A percentile compares a stretch with the other conserved stretches of the same genome.
Evolutionary conservation across 2,113 vertebrate genomes (phyloP).

Genomic region (Melanerpes formicivorus): DNA sequence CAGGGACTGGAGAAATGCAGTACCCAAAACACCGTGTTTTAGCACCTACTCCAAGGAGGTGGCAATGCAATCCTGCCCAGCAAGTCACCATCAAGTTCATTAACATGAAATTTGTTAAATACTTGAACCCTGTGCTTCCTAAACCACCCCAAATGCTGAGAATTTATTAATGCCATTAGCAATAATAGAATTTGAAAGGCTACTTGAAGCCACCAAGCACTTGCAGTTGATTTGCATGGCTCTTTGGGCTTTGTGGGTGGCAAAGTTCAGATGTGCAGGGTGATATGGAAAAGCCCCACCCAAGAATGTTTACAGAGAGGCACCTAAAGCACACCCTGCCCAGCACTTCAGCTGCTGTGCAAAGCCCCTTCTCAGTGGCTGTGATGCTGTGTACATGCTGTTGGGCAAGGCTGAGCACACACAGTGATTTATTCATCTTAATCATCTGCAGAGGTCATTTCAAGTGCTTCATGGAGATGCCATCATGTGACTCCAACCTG

Average conservation of each 20-base stretch:
- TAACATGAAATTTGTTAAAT: background rate
- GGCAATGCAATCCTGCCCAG: background rate
- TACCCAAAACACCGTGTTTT: background rate
- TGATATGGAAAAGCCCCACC: background rate
- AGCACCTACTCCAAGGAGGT: background rate
- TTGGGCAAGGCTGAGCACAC: background rate
- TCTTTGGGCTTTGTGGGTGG: background rate
- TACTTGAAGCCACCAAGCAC: background rate
- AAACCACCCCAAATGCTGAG: background rate
- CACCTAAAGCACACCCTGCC: background rate
- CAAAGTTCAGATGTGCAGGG: background rate
- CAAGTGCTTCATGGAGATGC: background rate
- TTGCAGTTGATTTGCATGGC: background rate
- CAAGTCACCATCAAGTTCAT: background rate
- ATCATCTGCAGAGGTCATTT: background rate
- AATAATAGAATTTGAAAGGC: background rate
- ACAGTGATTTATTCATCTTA: background rate
- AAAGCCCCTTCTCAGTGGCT: background rate
- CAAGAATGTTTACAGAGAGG: background rate
- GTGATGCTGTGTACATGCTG: rapidly evolving
- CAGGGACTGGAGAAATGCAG: background rate
- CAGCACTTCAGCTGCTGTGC: background rate
- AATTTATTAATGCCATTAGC: background rate
- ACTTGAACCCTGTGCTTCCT: background rate
- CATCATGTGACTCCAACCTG: background rate